Evolutionary conservation across 2,888 invertebrate genomes (phyloP).

Genomic region (Philonicus albiceps): DNA sequence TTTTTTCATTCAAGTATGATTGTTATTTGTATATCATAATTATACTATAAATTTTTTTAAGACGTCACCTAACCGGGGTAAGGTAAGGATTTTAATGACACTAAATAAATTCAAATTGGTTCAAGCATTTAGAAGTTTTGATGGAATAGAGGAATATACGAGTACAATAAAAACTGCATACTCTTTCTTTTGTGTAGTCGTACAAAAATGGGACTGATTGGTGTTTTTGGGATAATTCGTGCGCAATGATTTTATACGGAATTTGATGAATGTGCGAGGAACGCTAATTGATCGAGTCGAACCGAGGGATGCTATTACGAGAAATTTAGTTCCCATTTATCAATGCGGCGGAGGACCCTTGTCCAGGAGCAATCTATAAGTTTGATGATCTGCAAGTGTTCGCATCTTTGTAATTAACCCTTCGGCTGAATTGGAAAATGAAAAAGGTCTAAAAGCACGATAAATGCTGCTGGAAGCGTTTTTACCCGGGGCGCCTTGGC

Average conservation of each 20-base stretch:
- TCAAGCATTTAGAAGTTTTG: no score
- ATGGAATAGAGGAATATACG: no score
- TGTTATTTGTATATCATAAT: no score
- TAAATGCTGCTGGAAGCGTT: background rate
- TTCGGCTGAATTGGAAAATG: background rate
- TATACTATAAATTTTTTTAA: no score
- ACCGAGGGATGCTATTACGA: background rate
- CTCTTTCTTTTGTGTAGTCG: background rate
- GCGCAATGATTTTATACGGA: no score
- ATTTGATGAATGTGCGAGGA: background rate
- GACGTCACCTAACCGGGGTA: no score
- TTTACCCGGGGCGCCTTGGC: background rate
- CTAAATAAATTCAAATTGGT: no score
- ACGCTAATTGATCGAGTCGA: background rate
- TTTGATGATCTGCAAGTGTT: background rate
- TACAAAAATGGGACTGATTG: background rate
- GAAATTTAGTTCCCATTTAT: background rate
- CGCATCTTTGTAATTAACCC: background rate
- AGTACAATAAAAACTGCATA: no score
- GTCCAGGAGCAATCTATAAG: background rate
- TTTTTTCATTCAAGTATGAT: no score
- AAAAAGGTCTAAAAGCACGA: background rate
- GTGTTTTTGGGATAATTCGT: background rate
- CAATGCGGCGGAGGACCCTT: background rate
- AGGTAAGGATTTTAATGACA: no score